Percentiles rank a stretch among this genome's conserved stretches.
phyloP scores from a whole-genome alignment of 2,888 invertebrate genomes.

The Apotomis capreana region DNA sequence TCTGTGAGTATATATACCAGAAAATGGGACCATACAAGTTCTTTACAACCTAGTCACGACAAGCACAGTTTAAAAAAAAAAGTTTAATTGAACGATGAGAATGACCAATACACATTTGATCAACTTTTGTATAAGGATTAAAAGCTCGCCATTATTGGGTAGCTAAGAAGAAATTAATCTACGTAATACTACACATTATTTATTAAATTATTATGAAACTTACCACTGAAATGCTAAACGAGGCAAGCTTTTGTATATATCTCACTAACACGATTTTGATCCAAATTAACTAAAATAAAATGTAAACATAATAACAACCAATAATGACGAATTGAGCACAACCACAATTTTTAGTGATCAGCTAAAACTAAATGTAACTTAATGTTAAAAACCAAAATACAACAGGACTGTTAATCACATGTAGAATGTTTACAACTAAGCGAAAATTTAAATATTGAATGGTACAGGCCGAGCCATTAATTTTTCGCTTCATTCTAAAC shows the following conservation, averaged over 20 bases:
- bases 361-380: slow-evolving; percentile 5
- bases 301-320: not conserved
- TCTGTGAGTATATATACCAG: too few species aligned
- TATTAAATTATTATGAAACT: not conserved
- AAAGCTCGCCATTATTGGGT: too few species aligned
- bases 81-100: too few species aligned
- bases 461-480: too few species aligned
- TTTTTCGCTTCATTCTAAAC: too few species aligned
- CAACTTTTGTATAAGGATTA: too few species aligned
- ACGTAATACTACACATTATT: not conserved
- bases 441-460: too few species aligned
- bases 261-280: slow-evolving; percentile 8
- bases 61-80: too few species aligned
- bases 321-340: slow-evolving; percentile 13
- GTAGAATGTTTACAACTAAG: not conserved
- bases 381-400: not conserved
- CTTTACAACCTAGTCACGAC: too few species aligned
- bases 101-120: too few species aligned
- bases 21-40: too few species aligned
- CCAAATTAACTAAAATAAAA: slow-evolving; percentile 8
- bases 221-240: not conserved
- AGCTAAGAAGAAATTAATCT: too few species aligned
- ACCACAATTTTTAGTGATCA: slow-evolving; percentile 10
- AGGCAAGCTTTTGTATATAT: not conserved
- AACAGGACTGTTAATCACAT: not conserved